Evolutionary conservation across 1,140 invertebrate species (phyloP).

Genomic region (Heterodera schachtii): DNA sequence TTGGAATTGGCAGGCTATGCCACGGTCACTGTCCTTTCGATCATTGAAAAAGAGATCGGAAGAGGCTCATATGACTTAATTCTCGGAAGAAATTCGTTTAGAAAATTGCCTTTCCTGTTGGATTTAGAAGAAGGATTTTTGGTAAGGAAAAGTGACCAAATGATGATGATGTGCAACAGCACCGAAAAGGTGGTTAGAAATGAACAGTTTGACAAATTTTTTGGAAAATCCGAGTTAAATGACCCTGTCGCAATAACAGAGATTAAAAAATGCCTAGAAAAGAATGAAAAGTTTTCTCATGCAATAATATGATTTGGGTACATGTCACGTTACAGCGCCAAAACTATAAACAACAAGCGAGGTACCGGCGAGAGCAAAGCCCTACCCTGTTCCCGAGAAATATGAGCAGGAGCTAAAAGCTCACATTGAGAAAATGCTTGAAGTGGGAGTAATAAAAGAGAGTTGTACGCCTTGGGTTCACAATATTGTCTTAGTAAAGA

Average conservation of each 20-base stretch:
- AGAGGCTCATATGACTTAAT: background rate
- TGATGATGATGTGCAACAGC: too few relatives aligned
- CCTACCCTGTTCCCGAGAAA: conserved; percentile 1
- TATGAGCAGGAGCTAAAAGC: background rate
- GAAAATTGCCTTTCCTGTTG: background rate
- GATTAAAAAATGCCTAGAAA: background rate
- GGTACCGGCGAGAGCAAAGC: background rate
- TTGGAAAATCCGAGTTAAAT: too few relatives aligned
- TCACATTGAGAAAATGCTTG: too few relatives aligned
- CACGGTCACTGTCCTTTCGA: background rate
- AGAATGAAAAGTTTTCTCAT: background rate
- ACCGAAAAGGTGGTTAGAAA: too few relatives aligned
- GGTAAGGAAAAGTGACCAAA: too few relatives aligned
- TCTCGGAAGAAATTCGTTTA: background rate
- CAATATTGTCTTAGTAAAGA: too few relatives aligned
- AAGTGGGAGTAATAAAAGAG: too few relatives aligned
- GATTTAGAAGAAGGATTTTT: background rate
- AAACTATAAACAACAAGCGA: background rate
- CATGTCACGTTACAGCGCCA: background rate
- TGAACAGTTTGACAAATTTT: too few relatives aligned
- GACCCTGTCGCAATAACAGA: too few relatives aligned
- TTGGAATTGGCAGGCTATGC: background rate
- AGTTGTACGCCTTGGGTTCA: too few relatives aligned
- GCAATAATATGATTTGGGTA: conserved; percentile 16
- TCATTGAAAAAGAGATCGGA: background rate